Base-by-base conservation (phyloP, 2,113 vertebrate species). In the Cisticola juncidis region DNA sequence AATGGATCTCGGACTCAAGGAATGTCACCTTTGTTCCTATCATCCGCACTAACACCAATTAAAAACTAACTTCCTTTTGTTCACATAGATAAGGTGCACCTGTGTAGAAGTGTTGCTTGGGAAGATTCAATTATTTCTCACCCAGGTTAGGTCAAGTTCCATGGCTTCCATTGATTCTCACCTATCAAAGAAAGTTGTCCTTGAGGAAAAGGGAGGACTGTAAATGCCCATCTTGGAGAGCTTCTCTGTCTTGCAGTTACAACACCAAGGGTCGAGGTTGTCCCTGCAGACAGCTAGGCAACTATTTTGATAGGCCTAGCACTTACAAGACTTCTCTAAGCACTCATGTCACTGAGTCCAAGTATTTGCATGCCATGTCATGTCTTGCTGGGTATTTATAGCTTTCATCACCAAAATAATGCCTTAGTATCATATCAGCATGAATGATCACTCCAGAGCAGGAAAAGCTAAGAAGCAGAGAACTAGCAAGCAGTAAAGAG, bases 311-410 rank as follows among this genome's bases (percentile, higher is more conserved):
- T 70, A 84, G 79, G 20, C 57, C 51, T 77, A 79, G 33, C 53
- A 66, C 61, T 57, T 57, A 9, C 6, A 74, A 62, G 64, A 57
- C 86, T 94, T 95, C 57, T 92, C 33, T 56, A 83, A 71, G 42
- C 16, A 12, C 73, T 78, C 21, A 21, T 74, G 56, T 42, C 69
- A 86, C 51, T 0, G 1, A 86, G 35, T 58, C 42, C 50, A 80
- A 82, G 45, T 71, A 84, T 92, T 89, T 94, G 40, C 69, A 84
- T 92, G 88, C 31, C 48, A 86, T 57, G 45, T 96, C 54, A 73
- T 68, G 57, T 54, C 61, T 86, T 82, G 28, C 20, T 90, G 69
- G 68, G 29, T 74, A 66, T 90, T 93, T 78, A 51, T 38, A 51
- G 19, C 12, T 90, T 94, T 94, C 79, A 71, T 90, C 50, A 90